Conservation (phyloP, 2,888 invertebrate species). For the Siphonodentalium dalli region DNA sequence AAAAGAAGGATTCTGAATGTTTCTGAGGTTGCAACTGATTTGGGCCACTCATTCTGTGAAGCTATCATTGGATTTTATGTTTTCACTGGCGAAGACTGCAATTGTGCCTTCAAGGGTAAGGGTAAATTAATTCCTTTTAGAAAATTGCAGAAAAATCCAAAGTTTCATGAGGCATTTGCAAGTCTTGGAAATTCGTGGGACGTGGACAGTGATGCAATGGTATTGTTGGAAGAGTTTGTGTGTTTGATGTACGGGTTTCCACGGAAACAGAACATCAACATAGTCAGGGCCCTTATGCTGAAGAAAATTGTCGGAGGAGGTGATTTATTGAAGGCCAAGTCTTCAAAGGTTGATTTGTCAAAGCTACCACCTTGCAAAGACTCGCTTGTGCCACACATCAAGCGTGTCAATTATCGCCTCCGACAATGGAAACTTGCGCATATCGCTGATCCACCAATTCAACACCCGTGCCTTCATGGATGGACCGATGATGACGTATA, state of each 20-base stretch:
- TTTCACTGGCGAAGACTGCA: slow-evolving; percentile 14
- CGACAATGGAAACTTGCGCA: too few species aligned
- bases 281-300: slow-evolving; percentile 7
- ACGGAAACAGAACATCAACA: slow-evolving; percentile 3
- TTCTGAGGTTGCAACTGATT: too few species aligned
- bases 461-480: too few species aligned
- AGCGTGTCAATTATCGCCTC: too few species aligned
- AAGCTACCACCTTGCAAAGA: slow-evolving; percentile 16
- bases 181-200: slow-evolving; percentile 11
- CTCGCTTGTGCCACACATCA: too few species aligned
- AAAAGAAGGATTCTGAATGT: too few species aligned
- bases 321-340: slow-evolving; percentile 13
- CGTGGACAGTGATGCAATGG: not conserved
- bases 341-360: slow-evolving; percentile 23
- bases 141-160: slow-evolving; percentile 15
- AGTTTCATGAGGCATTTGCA: not conserved
- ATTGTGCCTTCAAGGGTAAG: slow-evolving; percentile 23
- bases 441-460: too few species aligned
- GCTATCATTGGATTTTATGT: slow-evolving; percentile 17
- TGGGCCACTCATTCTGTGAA: slow-evolving; percentile 10
- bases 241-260: slow-evolving; percentile 14
- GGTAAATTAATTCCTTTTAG: slow-evolving; percentile 19
- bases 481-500: too few species aligned
- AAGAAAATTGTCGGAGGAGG: slow-evolving; percentile 22
- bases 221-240: slow-evolving; percentile 1